These are phyloP conservation scores for Brienomyrus brachyistius DNA, from an alignment of 2,113 vertebrate species.

Conservation along the genomic window DNA sequence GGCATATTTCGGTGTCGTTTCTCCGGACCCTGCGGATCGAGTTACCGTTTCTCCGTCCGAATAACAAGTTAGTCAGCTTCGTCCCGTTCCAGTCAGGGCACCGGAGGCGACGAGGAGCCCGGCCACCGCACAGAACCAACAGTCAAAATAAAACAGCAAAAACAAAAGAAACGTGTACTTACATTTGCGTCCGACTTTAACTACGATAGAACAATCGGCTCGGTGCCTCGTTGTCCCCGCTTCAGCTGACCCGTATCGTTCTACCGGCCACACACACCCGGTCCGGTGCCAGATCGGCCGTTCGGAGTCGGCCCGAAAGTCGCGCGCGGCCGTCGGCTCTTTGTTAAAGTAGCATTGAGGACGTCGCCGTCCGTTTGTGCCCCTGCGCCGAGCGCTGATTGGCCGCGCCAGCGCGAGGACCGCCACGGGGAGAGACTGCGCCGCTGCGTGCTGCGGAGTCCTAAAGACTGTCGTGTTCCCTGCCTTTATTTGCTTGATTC, in stretches of 20 bases:
- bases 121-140: background rate
- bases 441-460: background rate
- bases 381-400: slow-evolving; percentile 13
- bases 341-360: slow-evolving; percentile 17
- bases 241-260: background rate
- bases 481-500: background rate
- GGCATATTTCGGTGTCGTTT: background rate
- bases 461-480: background rate
- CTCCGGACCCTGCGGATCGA: background rate
- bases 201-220: background rate
- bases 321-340: background rate
- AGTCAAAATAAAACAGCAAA: background rate
- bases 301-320: background rate
- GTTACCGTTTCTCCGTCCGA: background rate
- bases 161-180: background rate
- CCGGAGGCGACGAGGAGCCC: background rate
- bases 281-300: background rate
- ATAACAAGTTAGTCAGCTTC: background rate
- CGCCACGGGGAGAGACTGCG: background rate
- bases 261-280: background rate
- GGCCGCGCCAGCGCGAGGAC: background rate
- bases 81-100: background rate
- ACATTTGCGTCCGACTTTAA: background rate
- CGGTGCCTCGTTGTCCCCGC: background rate
- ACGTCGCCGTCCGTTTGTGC: slow-evolving; percentile 9